Evolutionary conservation across 2,888 invertebrate genomes (phyloP).

Genomic region (Ormyrus pomaceus): DNA sequence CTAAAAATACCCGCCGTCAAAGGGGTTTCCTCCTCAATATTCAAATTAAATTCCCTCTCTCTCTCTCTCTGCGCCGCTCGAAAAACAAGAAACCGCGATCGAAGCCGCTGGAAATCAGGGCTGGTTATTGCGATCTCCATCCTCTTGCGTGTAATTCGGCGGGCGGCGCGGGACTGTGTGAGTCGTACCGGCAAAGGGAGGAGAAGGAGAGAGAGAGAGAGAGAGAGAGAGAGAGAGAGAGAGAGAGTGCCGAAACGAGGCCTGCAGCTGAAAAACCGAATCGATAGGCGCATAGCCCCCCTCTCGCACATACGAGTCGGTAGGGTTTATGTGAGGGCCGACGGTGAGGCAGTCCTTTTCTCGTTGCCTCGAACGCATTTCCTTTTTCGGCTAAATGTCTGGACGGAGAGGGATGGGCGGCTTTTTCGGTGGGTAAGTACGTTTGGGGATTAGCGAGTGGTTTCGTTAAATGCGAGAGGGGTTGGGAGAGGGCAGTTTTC

Average conservation of each 20-base stretch:
- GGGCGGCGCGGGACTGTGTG: neutral
- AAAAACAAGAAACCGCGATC: constrained; percentile 23
- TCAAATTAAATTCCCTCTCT: neutral
- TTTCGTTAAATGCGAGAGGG: too few species aligned
- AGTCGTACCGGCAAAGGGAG: neutral
- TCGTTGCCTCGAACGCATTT: constrained; percentile 20
- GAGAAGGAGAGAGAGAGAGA: neutral
- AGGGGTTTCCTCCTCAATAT: too few species aligned
- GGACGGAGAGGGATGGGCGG: neutral
- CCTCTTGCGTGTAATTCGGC: neutral
- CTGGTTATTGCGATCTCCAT: neutral
- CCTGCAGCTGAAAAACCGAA: constrained; percentile 73
- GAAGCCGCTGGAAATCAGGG: constrained; percentile 13
- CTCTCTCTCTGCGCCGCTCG: constrained; percentile 18
- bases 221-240: neutral
- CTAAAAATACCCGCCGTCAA: too few species aligned
- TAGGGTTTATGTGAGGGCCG: constrained; percentile 38
- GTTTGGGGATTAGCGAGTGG: too few species aligned
- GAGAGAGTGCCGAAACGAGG: constrained; percentile 63
- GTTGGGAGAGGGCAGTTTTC: too few species aligned
- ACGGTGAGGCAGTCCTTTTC: neutral
- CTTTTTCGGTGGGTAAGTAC: too few species aligned
- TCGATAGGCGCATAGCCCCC: constrained; percentile 72
- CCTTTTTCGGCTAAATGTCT: constrained; percentile 21
- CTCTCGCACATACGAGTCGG: constrained; percentile 23